Conservation (phyloP, 2,113 vertebrate genomes). For the Syrmaticus mikado region DNA sequence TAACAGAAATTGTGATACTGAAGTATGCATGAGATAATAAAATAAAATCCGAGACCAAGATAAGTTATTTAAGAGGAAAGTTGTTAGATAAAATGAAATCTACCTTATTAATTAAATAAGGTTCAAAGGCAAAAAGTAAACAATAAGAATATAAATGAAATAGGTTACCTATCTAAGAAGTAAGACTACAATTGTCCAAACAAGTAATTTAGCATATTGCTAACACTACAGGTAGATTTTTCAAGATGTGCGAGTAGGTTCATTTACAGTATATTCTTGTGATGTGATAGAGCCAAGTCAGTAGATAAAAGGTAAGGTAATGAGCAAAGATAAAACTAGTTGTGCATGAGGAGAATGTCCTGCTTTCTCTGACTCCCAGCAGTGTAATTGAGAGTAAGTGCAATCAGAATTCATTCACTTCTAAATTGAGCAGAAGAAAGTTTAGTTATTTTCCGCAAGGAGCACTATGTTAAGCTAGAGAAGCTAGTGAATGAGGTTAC, state of each 20-base stretch:
- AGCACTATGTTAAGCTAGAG: background rate
- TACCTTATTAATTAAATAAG: background rate
- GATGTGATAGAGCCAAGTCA: background rate
- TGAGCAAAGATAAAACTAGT: background rate
- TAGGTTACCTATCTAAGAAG: background rate
- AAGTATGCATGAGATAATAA: background rate
- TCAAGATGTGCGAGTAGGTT: background rate
- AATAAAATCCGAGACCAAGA: constrained; percentile 6
- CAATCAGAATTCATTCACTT: background rate
- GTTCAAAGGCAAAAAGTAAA: background rate
- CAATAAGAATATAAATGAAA: background rate
- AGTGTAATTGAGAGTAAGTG: background rate
- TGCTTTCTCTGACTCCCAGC: background rate
- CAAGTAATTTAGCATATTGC: background rate
- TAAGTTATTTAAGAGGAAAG: constrained; percentile 17
- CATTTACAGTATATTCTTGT: background rate
- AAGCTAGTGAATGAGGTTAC: background rate
- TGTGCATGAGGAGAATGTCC: background rate
- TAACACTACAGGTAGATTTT: background rate
- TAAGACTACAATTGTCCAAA: background rate
- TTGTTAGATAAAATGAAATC: constrained; percentile 22
- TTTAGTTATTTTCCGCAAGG: background rate
- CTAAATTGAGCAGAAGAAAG: constrained; percentile 3
- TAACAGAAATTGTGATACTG: constrained; percentile 24
- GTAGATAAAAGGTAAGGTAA: background rate